These are phyloP conservation scores for Chaitophorus viminalis DNA, from an alignment of 2,888 invertebrate genomes.

Conservation along the genomic window DNA sequence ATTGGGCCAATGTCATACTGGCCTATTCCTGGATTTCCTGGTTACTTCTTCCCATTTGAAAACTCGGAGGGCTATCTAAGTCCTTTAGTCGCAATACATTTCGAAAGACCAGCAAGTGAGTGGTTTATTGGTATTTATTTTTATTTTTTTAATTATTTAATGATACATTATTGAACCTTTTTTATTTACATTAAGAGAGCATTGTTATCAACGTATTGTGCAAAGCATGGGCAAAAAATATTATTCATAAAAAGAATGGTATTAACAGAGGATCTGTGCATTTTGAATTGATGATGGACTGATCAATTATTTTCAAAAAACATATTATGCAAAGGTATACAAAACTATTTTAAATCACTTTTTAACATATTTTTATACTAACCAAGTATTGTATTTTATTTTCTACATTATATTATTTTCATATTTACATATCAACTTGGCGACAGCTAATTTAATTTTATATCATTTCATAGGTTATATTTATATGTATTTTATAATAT, in stretches of 20 bases:
- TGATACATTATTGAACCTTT: background rate
- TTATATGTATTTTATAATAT: background rate
- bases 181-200: conserved; percentile 68
- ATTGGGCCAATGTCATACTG: conserved; percentile 85
- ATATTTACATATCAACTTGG: background rate
- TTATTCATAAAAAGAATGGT: conserved; percentile 74
- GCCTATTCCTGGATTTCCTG: conserved; percentile 85
- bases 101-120: conserved; percentile 84
- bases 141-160: background rate
- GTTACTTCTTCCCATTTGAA: conserved; percentile 88
- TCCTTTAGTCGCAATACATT: conserved; percentile 87
- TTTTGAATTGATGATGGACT: conserved; percentile 75
- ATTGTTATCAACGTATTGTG: conserved; percentile 82
- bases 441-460: background rate
- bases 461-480: background rate
- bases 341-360: background rate
- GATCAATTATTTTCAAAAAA: conserved; percentile 61
- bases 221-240: conserved; percentile 89
- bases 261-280: conserved; percentile 77
- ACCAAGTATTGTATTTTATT: background rate
- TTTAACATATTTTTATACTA: background rate
- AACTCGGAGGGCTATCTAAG: conserved; percentile 89
- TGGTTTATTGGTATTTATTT: conserved; percentile 64
- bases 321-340: background rate
- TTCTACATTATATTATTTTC: background rate